These are phyloP conservation scores for Drosophila pegasa DNA, from an alignment of 2,888 invertebrate genomes.

Conservation along the genomic window DNA sequence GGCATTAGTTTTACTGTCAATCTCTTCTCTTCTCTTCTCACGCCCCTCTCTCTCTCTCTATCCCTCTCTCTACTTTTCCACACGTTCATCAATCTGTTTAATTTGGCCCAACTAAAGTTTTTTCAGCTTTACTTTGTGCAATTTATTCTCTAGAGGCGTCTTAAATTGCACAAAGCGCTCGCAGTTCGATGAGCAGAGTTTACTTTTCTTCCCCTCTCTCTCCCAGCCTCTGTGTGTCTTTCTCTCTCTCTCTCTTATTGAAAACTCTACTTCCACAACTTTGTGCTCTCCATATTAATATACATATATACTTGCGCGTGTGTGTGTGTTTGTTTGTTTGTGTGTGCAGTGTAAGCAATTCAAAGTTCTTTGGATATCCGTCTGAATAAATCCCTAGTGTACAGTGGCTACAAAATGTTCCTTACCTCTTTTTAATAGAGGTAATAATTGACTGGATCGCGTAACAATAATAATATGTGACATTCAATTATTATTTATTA, in stretches of 20 bases:
- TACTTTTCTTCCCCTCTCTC: slow-evolving; percentile 34
- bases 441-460: not conserved
- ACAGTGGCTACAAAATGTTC: slow-evolving; percentile 35
- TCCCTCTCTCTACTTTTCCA: not conserved
- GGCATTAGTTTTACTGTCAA: not conserved
- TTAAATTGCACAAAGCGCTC: slow-evolving; percentile 73
- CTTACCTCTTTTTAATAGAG: not conserved
- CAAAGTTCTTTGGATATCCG: slow-evolving; percentile 48
- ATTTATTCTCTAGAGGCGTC: slow-evolving; percentile 67
- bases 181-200: slow-evolving; percentile 53
- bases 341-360: slow-evolving; percentile 44
- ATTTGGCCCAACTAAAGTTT: slow-evolving; percentile 60
- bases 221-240: too few relatives aligned
- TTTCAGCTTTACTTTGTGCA: slow-evolving; percentile 65
- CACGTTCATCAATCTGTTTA: slow-evolving; percentile 63
- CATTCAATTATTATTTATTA: too few relatives aligned
- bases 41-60: not conserved
- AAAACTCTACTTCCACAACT: slow-evolving; percentile 34
- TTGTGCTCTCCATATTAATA: slow-evolving; percentile 28
- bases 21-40: not conserved
- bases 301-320: not conserved
- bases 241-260: not conserved
- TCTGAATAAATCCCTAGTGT: slow-evolving; percentile 37
- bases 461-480: too few relatives aligned
- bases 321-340: slow-evolving; percentile 13